These are phyloP conservation scores for Quadroppia sp. DNA, from an alignment of 2,888 invertebrate genomes.

Conservation along the genomic window DNA sequence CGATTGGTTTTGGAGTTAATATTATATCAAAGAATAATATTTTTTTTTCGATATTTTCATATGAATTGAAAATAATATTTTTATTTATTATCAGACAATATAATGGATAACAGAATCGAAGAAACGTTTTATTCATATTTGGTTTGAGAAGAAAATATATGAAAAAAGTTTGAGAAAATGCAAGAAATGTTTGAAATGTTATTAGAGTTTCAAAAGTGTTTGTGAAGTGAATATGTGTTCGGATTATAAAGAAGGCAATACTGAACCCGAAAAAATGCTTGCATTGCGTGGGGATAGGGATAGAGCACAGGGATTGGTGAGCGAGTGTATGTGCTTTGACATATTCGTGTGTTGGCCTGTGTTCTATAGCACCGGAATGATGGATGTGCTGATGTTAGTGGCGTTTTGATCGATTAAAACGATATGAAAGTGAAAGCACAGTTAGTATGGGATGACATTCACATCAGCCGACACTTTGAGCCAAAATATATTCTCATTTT, in stretches of 20 bases:
- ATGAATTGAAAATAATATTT: neutral
- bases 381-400: constrained; percentile 30
- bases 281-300: constrained; percentile 1
- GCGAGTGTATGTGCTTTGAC: neutral
- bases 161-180: neutral
- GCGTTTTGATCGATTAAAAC: constrained; percentile 29
- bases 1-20: neutral
- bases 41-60: neutral
- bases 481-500: neutral
- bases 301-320: neutral
- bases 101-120: neutral
- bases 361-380: neutral
- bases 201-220: constrained; percentile 5
- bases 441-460: constrained; percentile 11
- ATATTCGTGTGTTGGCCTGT: neutral
- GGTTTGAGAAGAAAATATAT: neutral
- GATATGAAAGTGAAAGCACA: constrained; percentile 27
- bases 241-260: constrained; percentile 1
- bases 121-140: neutral
- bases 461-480: constrained; percentile 1
- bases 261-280: neutral
- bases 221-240: neutral
- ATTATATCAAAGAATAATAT: neutral
- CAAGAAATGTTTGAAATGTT: neutral
- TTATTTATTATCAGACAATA: neutral